phyloP scores from a whole-genome alignment of 2,113 vertebrate species.

The Datnioides undecimradiatus region DNA sequence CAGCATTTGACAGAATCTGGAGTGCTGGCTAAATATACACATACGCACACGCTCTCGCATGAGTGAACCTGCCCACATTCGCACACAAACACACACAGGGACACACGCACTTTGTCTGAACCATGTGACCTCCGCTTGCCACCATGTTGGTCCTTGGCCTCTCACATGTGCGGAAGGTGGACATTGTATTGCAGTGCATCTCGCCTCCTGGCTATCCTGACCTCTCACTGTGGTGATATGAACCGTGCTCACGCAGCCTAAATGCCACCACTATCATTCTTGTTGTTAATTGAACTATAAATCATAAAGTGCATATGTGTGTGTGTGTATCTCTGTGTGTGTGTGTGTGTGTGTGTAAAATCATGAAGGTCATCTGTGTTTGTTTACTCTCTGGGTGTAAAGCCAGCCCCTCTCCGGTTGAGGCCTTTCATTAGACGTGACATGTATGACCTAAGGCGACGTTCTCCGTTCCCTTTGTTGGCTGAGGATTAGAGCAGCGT shows the following conservation, averaged over 20 bases:
- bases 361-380: slow-evolving; percentile 68
- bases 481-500: slow-evolving; percentile 29
- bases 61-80: neutral
- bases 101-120: neutral
- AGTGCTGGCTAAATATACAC: too few species aligned
- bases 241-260: slow-evolving; percentile 44
- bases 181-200: neutral
- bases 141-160: slow-evolving; percentile 16
- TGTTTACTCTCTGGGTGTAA: slow-evolving; percentile 58
- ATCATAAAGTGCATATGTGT: too few species aligned
- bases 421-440: slow-evolving; percentile 67
- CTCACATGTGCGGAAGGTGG: slow-evolving; percentile 6
- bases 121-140: slow-evolving; percentile 47
- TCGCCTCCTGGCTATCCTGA: slow-evolving; percentile 23
- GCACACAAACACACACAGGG: neutral
- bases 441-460: slow-evolving; percentile 55
- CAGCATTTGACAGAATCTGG: neutral
- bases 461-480: slow-evolving; percentile 45
- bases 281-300: slow-evolving; percentile 73
- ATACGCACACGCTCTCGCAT: neutral
- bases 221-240: slow-evolving; percentile 29
- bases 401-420: slow-evolving; percentile 28
- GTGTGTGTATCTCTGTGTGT: neutral
- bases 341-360: slow-evolving; percentile 18
- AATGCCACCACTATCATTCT: slow-evolving; percentile 67